Percentiles rank a stretch among this genome's conserved stretches.
Evolutionary conservation across 2,797 vertebrate genomes (phyloP).

Genomic region (Liasis olivaceus): DNA sequence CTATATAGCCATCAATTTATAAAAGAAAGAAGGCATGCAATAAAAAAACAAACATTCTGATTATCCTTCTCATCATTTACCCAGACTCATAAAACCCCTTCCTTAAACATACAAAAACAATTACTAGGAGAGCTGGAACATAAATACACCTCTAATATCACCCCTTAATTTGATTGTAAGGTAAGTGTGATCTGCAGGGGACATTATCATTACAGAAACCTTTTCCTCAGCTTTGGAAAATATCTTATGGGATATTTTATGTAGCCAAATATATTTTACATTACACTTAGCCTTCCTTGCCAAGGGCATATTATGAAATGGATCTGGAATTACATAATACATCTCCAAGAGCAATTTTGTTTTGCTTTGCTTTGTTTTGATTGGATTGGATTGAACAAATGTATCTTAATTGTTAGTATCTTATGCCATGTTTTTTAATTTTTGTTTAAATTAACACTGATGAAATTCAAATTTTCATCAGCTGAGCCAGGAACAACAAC

Average conservation of each 20-base stretch:
- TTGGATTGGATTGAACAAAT: not conserved
- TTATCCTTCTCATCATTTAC: not conserved
- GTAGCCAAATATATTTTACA: not conserved
- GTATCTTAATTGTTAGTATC: not conserved
- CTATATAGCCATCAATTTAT: not conserved
- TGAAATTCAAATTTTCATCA: not conserved
- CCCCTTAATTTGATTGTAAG: not conserved
- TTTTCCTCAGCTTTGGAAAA: not conserved
- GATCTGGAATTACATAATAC: not conserved
- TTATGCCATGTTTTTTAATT: not conserved
- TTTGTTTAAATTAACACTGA: not conserved
- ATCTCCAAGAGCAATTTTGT: not conserved
- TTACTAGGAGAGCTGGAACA: not conserved
- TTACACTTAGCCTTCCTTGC: not conserved
- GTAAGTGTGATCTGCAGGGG: not conserved
- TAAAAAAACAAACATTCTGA: not conserved
- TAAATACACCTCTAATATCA: not conserved
- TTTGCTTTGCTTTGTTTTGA: not conserved
- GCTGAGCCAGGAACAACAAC: not conserved
- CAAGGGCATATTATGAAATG: not conserved
- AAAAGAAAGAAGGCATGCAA: not conserved
- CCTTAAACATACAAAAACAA: not conserved
- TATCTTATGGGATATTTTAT: not conserved
- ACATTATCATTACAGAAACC: not conserved
- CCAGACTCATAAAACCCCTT: not conserved